phyloP scores from a whole-genome alignment of 2,888 invertebrate genomes.

The Sinohyriopsis cumingii region DNA sequence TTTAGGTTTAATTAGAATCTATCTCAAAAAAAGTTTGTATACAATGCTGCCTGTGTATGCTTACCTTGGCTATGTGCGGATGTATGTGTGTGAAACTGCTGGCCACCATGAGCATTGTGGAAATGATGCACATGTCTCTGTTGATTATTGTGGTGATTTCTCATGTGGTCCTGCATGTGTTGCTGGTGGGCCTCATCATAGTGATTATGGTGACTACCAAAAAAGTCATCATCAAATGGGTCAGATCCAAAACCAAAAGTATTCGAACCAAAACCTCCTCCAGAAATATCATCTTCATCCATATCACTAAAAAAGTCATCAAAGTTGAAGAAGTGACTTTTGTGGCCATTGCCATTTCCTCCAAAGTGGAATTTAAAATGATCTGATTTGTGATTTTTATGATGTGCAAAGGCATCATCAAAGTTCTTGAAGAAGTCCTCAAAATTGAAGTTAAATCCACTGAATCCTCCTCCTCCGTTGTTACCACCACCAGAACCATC shows the following conservation, averaged over 20 bases:
- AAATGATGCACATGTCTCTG: conserved; percentile 25
- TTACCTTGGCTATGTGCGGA: conserved; percentile 9
- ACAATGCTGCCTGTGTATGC: background rate
- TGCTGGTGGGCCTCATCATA: conserved; percentile 38
- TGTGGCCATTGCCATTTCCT: conserved; percentile 37
- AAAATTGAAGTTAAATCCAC: conserved; percentile 62
- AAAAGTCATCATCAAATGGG: conserved; percentile 30
- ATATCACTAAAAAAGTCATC: conserved; percentile 68
- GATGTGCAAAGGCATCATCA: conserved; percentile 58
- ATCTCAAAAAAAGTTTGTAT: too few species aligned
- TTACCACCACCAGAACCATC: conserved; percentile 52
- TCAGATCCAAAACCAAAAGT: conserved; percentile 60
- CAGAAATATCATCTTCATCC: conserved; percentile 62
- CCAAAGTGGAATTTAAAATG: conserved; percentile 43
- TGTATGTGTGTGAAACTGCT: too few species aligned
- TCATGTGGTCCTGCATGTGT: conserved; percentile 27
- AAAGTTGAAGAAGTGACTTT: conserved; percentile 63
- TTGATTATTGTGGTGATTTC: conserved; percentile 30
- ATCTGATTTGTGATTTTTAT: conserved; percentile 38
- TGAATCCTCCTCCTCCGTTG: conserved; percentile 47
- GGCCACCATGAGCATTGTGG: too few species aligned
- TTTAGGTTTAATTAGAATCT: too few species aligned
- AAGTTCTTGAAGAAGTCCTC: conserved; percentile 72
- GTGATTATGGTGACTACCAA: conserved; percentile 38
- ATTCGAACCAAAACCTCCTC: conserved; percentile 62